Percentiles rank a stretch among this genome's conserved stretches.
Conservation (phyloP, 2,797 vertebrate genomes). For the Ataeniobius toweri region DNA sequence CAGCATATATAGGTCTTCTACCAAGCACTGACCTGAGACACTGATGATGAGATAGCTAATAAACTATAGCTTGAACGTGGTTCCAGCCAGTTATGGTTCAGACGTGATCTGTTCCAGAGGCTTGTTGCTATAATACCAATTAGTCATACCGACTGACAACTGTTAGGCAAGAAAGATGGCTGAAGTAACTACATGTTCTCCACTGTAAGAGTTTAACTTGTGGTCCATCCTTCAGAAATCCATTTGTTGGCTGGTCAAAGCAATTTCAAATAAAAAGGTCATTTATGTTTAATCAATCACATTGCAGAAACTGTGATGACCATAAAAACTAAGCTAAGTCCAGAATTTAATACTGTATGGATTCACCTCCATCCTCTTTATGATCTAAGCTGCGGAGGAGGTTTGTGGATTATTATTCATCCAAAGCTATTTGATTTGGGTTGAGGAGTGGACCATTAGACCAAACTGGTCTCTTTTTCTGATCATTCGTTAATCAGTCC, state of each 20-base stretch:
- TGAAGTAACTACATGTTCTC: background rate
- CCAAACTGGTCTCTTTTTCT: background rate
- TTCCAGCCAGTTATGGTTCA: constrained; percentile 17
- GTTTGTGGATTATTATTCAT: background rate
- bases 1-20: background rate
- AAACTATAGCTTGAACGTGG: constrained; percentile 44
- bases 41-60: constrained; percentile 31
- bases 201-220: background rate
- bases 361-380: too few relatives aligned
- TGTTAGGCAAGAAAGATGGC: background rate
- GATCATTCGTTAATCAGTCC: background rate
- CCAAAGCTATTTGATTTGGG: background rate
- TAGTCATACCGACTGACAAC: background rate
- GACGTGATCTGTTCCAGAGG: background rate
- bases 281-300: too few relatives aligned
- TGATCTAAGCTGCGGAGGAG: too few relatives aligned
- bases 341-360: too few relatives aligned
- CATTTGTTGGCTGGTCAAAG: background rate
- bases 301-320: too few relatives aligned
- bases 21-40: constrained; percentile 35
- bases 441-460: background rate
- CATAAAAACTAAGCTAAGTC: too few relatives aligned
- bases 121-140: background rate
- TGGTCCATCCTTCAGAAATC: background rate
- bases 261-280: background rate